A percentile compares a stretch with the other conserved stretches of the same genome.
phyloP scores from a whole-genome alignment of 2,888 invertebrate genomes.

The Pyrocoelia pectoralis region DNA sequence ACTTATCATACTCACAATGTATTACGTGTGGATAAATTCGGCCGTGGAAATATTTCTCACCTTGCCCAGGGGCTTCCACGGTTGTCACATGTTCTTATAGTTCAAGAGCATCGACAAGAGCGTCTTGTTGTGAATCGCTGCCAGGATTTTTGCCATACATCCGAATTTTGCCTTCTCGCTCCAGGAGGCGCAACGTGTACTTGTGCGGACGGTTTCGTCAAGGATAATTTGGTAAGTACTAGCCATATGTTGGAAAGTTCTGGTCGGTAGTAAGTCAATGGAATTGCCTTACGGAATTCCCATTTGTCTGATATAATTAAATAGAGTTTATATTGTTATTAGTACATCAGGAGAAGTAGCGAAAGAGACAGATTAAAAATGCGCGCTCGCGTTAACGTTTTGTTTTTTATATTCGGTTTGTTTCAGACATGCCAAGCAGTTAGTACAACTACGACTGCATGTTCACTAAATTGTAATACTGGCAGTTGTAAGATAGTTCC shows the following conservation, averaged over 20 bases:
- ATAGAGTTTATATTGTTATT: slow-evolving; percentile 8
- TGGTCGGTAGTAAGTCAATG: slow-evolving; percentile 7
- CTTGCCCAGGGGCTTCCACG: slow-evolving; percentile 65
- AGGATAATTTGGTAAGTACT: slow-evolving; percentile 53
- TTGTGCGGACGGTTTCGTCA: slow-evolving; percentile 57
- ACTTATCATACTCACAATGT: slow-evolving; percentile 70
- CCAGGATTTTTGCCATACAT: slow-evolving; percentile 65
- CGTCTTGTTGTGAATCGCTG: slow-evolving; percentile 69
- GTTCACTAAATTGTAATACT: slow-evolving; percentile 67
- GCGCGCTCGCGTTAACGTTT: slow-evolving; percentile 2
- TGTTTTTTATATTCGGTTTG: slow-evolving; percentile 47
- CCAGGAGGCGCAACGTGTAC: slow-evolving; percentile 55
- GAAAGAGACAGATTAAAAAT: slow-evolving; percentile 13
- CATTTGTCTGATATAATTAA: slow-evolving; percentile 26
- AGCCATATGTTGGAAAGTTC: slow-evolving; percentile 14
- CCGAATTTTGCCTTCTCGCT: slow-evolving; percentile 66
- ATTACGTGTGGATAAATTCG: slow-evolving; percentile 73
- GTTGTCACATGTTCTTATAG: slow-evolving; percentile 71
- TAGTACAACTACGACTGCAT: slow-evolving; percentile 52
- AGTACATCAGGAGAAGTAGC: neutral
- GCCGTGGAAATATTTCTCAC: slow-evolving; percentile 65
- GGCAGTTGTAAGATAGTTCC: slow-evolving; percentile 66
- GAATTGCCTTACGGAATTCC: slow-evolving; percentile 25
- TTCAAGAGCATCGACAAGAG: slow-evolving; percentile 72
- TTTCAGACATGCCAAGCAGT: slow-evolving; percentile 57